Evolutionary conservation across 92 coral and sea anemone species (phyloP).

Genomic region (Desmophyllum pertusum): DNA sequence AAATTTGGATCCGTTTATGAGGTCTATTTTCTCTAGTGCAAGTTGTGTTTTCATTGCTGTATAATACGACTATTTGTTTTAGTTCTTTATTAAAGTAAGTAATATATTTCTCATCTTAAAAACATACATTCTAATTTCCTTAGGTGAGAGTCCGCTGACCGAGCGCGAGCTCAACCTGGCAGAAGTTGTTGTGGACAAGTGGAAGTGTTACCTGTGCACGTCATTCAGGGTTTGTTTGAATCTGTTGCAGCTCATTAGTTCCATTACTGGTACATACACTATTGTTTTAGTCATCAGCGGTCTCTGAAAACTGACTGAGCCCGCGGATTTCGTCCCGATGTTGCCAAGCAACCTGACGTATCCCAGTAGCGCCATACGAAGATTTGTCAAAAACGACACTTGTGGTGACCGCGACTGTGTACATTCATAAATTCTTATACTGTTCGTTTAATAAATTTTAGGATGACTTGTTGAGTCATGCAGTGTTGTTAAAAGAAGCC

Average conservation of each 20-base stretch:
- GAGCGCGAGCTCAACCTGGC: slow-evolving; percentile 91
- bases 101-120: no score
- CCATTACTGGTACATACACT: background rate
- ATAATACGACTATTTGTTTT: no score
- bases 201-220: slow-evolving; percentile 75
- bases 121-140: background rate
- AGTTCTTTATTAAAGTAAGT: no score
- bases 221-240: slow-evolving; percentile 75
- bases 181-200: slow-evolving; percentile 74
- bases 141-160: slow-evolving; percentile 85
- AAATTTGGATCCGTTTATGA: no score
- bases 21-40: no score
- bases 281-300: background rate
- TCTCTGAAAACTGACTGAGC: no score
- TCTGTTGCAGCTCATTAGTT: background rate
- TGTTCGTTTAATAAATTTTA: slow-evolving; percentile 32
- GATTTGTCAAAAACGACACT: no score
- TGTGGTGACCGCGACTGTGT: no score
- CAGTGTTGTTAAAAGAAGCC: slow-evolving; percentile 93
- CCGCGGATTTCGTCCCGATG: no score
- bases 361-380: background rate
- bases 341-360: no score
- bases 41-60: no score
- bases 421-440: background rate
- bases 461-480: slow-evolving; percentile 91